These are phyloP conservation scores for Anarrhichthys ocellatus DNA, from an alignment of 2,113 vertebrate species.

Conservation along the genomic window DNA sequence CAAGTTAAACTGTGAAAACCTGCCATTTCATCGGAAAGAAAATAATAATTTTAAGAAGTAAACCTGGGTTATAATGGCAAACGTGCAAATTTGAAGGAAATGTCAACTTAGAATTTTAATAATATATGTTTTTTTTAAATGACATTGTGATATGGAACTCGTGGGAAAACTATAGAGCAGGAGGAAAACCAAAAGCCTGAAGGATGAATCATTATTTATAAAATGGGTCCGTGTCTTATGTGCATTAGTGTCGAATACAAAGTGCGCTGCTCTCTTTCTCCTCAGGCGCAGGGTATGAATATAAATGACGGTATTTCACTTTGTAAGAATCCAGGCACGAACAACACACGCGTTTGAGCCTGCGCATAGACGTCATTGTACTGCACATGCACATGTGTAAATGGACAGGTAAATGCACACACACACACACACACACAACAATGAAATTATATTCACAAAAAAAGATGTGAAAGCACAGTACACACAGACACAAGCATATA, in stretches of 20 bases:
- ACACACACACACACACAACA: not conserved
- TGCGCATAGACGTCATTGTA: not conserved
- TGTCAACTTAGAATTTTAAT: slow-evolving; percentile 29
- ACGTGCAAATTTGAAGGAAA: slow-evolving; percentile 13
- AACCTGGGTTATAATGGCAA: not conserved
- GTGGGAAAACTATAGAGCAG: slow-evolving; percentile 14
- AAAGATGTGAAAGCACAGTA: not conserved
- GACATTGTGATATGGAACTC: slow-evolving; percentile 3
- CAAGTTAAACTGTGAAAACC: not conserved
- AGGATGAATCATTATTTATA: slow-evolving; percentile 75
- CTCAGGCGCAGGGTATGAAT: slow-evolving; percentile 61
- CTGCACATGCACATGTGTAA: not conserved
- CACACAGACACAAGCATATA: not conserved
- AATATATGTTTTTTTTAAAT: slow-evolving; percentile 5
- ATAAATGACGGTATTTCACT: slow-evolving; percentile 66
- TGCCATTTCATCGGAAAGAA: not conserved
- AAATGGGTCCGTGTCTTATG: slow-evolving; percentile 66
- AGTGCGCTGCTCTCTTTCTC: slow-evolving; percentile 53
- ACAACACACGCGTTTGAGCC: slow-evolving; percentile 2
- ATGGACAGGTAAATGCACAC: not conserved
- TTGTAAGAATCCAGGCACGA: slow-evolving; percentile 26
- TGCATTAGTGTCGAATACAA: slow-evolving; percentile 71
- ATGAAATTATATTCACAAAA: not conserved
- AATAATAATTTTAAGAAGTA: not conserved
- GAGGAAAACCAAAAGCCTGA: slow-evolving; percentile 42